Evolutionary conservation across 2,797 vertebrate species (phyloP).

Genomic region (Crypturellus tataupa): DNA sequence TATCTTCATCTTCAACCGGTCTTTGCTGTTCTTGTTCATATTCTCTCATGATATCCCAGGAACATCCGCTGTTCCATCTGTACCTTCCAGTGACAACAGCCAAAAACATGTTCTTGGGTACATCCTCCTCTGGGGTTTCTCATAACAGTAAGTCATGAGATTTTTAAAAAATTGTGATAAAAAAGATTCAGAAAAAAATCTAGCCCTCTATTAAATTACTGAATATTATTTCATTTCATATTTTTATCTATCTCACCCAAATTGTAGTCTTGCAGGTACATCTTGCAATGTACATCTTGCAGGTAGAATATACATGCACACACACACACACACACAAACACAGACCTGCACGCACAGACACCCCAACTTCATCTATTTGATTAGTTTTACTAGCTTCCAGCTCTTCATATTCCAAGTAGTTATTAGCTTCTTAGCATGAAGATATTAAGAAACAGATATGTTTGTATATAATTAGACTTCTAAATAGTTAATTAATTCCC

Average conservation of each 20-base stretch:
- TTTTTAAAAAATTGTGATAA: neutral
- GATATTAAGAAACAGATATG: constrained; percentile 6
- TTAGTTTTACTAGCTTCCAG: neutral
- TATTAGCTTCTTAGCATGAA: neutral
- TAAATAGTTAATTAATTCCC: neutral
- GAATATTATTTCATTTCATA: neutral
- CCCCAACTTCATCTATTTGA: neutral
- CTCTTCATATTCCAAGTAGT: neutral
- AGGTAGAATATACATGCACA: neutral
- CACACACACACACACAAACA: neutral
- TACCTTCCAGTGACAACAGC: no score
- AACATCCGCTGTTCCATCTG: no score
- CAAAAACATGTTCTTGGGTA: no score
- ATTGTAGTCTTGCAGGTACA: neutral
- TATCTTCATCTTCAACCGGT: no score
- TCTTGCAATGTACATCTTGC: neutral
- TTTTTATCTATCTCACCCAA: neutral
- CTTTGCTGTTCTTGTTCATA: no score
- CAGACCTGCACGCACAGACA: neutral
- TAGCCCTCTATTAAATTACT: neutral
- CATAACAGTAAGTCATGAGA: neutral
- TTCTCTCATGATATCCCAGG: no score
- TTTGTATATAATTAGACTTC: neutral
- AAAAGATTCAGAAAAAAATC: neutral
- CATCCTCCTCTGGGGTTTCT: no score